These are phyloP conservation scores for Drosophila eugracilis DNA, from an alignment of 1,140 invertebrate genomes.

Conservation along the genomic window DNA sequence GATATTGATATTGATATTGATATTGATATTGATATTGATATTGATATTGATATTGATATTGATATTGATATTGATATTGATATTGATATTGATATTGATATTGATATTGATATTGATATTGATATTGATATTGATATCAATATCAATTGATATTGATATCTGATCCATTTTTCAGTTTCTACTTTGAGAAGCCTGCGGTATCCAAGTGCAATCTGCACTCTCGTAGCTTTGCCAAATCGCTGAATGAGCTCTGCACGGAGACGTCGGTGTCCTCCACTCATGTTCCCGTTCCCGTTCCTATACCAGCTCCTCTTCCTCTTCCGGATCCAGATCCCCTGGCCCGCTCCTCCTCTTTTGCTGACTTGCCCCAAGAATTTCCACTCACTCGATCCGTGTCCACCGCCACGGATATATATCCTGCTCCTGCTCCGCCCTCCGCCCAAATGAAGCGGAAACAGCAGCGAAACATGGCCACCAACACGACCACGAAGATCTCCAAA, in stretches of 20 bases:
- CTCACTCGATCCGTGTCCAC: constrained; percentile 82
- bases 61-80: no score
- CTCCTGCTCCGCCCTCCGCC: background rate
- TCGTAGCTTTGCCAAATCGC: constrained; percentile 78
- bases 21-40: no score
- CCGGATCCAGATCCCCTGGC: constrained; percentile 9
- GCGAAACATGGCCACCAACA: constrained; percentile 68
- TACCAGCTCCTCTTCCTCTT: constrained; percentile 8
- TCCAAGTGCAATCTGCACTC: constrained; percentile 79
- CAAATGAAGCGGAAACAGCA: constrained; percentile 38
- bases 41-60: no score
- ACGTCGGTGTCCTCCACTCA: constrained; percentile 25
- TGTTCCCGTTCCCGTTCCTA: background rate
- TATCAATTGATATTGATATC: no score
- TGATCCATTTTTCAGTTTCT: constrained; percentile 53
- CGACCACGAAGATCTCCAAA: constrained; percentile 11
- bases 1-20: no score
- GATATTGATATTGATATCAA: no score
- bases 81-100: no score
- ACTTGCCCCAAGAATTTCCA: constrained; percentile 78
- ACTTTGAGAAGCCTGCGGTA: constrained; percentile 75
- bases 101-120: no score
- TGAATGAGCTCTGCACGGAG: constrained; percentile 80
- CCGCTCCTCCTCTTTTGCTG: constrained; percentile 51
- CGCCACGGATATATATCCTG: constrained; percentile 75